Conservation (phyloP, 2,888 invertebrate species). For the Caprella mutica region DNA sequence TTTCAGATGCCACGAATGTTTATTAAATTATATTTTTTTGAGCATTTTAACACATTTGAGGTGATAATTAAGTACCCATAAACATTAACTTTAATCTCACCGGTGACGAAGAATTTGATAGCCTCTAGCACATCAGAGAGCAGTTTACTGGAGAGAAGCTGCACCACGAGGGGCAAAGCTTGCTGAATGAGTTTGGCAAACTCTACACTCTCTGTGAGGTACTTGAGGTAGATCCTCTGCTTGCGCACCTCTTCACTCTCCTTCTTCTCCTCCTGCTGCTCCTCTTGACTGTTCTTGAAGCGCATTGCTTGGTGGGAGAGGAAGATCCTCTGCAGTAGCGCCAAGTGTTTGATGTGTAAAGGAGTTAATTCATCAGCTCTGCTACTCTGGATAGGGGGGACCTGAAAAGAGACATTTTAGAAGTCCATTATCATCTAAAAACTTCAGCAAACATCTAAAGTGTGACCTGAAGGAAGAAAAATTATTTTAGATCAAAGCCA, state of each 20-base stretch:
- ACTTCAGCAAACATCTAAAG: no score
- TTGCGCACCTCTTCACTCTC: slow-evolving; percentile 35
- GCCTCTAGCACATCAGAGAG: slow-evolving; percentile 76
- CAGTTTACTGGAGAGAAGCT: slow-evolving; percentile 46
- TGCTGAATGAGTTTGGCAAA: slow-evolving; percentile 47
- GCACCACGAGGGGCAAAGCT: slow-evolving; percentile 55
- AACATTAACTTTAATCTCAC: slow-evolving; percentile 35
- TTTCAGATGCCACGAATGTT: no score
- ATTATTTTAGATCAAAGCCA: no score
- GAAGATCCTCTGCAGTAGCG: slow-evolving; percentile 11
- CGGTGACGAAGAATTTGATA: slow-evolving; percentile 69
- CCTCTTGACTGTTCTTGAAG: neutral
- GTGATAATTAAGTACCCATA: no score
- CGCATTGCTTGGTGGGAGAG: slow-evolving; percentile 8
- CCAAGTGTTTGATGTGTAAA: slow-evolving; percentile 20
- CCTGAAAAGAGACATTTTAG: no score
- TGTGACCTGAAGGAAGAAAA: no score
- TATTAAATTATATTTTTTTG: no score
- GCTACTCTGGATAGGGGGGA: no score
- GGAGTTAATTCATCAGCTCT: neutral
- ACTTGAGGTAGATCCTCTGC: slow-evolving; percentile 50
- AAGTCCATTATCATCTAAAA: no score
- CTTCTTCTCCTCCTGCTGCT: neutral
- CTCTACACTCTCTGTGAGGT: slow-evolving; percentile 47
- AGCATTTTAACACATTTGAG: no score